These are phyloP conservation scores for Thecophora atra DNA, from an alignment of 2,888 invertebrate genomes.

Conservation along the genomic window DNA sequence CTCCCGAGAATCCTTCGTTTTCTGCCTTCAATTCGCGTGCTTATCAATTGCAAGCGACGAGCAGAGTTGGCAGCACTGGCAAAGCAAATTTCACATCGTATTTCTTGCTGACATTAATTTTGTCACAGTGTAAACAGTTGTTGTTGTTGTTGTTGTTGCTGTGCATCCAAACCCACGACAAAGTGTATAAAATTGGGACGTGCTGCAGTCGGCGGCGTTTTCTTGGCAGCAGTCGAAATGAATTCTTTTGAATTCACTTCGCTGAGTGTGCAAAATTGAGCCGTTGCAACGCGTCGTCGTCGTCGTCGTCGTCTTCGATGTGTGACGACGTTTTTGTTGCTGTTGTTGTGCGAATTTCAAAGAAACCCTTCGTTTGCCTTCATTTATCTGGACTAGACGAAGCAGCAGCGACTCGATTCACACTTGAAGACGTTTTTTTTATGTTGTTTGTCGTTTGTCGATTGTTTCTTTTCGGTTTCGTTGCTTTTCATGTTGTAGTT, in stretches of 20 bases:
- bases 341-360: neutral
- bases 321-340: neutral
- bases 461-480: neutral
- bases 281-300: slow-evolving; percentile 10
- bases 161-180: slow-evolving; percentile 5
- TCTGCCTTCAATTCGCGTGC: neutral
- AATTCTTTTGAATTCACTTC: slow-evolving; percentile 14
- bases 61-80: slow-evolving; percentile 15
- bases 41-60: neutral
- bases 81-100: neutral
- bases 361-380: slow-evolving; percentile 23
- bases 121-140: neutral
- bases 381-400: neutral
- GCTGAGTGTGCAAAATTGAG: slow-evolving; percentile 19
- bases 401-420: neutral
- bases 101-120: slow-evolving; percentile 12
- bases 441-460: neutral
- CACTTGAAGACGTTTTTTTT: neutral
- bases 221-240: neutral
- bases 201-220: slow-evolving; percentile 16
- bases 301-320: neutral
- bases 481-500: slow-evolving; percentile 3
- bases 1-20: neutral
- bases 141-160: neutral
- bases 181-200: slow-evolving; percentile 21